Base-by-base conservation (phyloP, 2,113 vertebrate species). In the Brienomyrus brachyistius region DNA sequence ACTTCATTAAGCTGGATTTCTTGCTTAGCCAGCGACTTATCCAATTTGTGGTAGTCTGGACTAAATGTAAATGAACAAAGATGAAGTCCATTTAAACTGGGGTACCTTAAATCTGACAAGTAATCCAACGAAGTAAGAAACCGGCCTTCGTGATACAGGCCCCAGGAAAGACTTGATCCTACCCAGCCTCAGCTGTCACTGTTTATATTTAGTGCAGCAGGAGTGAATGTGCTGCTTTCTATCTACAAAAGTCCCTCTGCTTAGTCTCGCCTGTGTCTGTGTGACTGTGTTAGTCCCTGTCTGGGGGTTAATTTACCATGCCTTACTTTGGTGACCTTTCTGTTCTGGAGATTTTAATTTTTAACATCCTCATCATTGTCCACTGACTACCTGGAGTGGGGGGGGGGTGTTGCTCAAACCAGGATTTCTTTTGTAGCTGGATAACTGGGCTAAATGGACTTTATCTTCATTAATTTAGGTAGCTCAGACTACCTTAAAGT, bases 181-280 rank as follows among this genome's bases (percentile, higher is more conserved):
- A 91, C 90, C 92, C 91, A 89, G 91, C 87, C 90, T 94, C 94
- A 95, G 94, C 94, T 94, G 94, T 93, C 94, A 89, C n/a, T 93
- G 92, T 94, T 94, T 95, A 95, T 95, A 93, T 94, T 95, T 95
- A 94, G 94, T 91, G 86, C 93, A 91, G 89, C 85, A 89, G 86
- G 89, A 93, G 85, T 90, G 9, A 91, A 93, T 80, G 91, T 91
- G 43, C 88, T 86, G 84, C 77, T 6, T 91, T 93, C 92, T 88
- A 89, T 87, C 86, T 70, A 90, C 80, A 11, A 84, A 52, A 86
- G 45, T 59, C 86, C 86, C 84, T 88, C 89, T 90, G 89, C 77
- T 87, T 88, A 70, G 80, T 77, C 27, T 54, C 11, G 19, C 87
- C 19, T 84, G 48, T 43, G 54, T 77, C 35, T 56, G 74, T 88